Evolutionary conservation across 2,797 vertebrate species (phyloP), one percentile per base, ranked within the genome.

Genomic region (Botia kubotai): DNA sequence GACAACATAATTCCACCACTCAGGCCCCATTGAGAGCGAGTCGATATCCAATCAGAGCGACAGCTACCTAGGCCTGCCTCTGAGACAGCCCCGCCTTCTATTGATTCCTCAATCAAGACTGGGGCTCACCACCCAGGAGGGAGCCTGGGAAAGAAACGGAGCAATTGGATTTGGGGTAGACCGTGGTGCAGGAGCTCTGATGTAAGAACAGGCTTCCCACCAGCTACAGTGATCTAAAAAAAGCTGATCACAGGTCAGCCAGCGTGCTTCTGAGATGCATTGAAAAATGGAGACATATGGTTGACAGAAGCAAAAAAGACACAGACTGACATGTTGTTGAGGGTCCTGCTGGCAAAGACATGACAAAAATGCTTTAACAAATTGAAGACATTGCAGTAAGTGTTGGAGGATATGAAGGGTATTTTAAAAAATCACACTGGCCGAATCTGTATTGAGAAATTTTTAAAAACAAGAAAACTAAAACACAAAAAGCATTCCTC

Each of bases 1-100:
- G 94, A 95, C 94, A 95, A 94, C 93, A 94, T 95, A 94, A 95
- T 95, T 95, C 94, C 93, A 92, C 91, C 92, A 93, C 93, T 94
- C 93, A 92, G 92, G 90, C 92, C 91, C 91, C 90, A 93, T 94
- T 93, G 93, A 93, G 87, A 80, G 89, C 90, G 90, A 94, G 93
- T 94, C 93, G 91, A 93, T 94, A 94, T 91, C 93, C 94, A 94
- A 94, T 94, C 94, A 94, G 90, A 93, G 90, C 90, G 91, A 92
- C 91, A 92, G 92, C 91, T 89, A 93, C 93, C 93, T 92, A 93
- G 92, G 92, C 90, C 85, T 81, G 77, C 90, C 89, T 90, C 88
- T 89, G 90, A 89, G 90, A 90, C 91, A 89, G 91, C 90, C 89
- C 69, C 93, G 87, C 91, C 90, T 91, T 87, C 90, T 90, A 94